phyloP scores from a whole-genome alignment of 2,113 vertebrate genomes.

The Callaeas wilsoni region DNA sequence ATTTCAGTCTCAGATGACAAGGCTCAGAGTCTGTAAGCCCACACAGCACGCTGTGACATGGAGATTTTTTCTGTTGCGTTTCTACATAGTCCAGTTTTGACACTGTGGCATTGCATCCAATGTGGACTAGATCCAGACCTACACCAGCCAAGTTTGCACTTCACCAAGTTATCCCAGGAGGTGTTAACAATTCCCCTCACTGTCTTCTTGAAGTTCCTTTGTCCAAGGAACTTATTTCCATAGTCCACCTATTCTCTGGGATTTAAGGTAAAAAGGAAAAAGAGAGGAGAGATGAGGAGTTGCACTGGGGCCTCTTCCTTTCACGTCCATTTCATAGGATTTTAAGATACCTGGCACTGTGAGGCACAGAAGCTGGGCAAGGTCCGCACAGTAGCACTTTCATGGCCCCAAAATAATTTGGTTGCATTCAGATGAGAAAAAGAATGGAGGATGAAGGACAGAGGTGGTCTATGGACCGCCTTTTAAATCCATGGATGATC shows the following conservation, averaged over 20 bases:
- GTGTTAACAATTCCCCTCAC: neutral
- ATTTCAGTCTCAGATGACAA: neutral
- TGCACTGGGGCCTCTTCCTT: neutral
- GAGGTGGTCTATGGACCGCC: neutral
- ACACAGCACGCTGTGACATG: neutral
- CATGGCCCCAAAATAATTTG: neutral
- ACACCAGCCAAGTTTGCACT: neutral
- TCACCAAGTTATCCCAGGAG: neutral
- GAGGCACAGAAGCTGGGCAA: neutral
- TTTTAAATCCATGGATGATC: neutral
- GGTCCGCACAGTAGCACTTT: neutral
- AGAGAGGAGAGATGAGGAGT: neutral
- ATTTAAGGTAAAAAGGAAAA: neutral
- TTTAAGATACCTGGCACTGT: neutral
- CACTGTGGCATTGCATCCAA: neutral
- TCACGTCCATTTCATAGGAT: neutral
- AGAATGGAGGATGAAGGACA: neutral
- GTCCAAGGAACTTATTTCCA: neutral
- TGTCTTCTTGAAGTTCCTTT: neutral
- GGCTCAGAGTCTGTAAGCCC: neutral
- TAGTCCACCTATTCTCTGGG: neutral
- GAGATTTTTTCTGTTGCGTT: neutral
- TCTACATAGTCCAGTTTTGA: neutral
- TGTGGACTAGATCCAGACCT: neutral
- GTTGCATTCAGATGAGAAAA: neutral